phyloP scores from a whole-genome alignment of 1,140 invertebrate species.

The Tetramorium parvispinum region DNA sequence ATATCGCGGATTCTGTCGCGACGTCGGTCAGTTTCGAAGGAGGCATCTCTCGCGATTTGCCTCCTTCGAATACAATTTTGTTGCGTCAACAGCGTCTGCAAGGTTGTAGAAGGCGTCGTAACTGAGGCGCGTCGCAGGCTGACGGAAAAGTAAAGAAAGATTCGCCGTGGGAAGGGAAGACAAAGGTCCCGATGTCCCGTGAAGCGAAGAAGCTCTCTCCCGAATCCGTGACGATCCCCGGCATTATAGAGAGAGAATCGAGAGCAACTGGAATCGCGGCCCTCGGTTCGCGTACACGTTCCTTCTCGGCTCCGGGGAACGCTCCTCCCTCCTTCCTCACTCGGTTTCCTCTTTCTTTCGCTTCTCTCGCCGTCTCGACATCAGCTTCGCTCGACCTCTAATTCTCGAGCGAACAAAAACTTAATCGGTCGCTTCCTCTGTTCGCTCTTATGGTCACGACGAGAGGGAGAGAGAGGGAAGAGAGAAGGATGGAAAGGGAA shows the following conservation, averaged over 20 bases:
- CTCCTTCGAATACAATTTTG: neutral
- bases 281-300: conserved; percentile 2
- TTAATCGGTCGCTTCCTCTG: conserved; percentile 83
- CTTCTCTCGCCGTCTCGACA: conserved; percentile 48
- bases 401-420: conserved; percentile 82
- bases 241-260: conserved; percentile 61
- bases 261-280: conserved; percentile 63
- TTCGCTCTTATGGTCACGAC: conserved; percentile 59
- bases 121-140: neutral
- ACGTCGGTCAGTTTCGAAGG: neutral
- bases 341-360: conserved; percentile 36
- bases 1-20: neutral
- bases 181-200: conserved; percentile 49
- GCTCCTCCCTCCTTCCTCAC: conserved; percentile 42
- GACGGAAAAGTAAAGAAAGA: neutral
- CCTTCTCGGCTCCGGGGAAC: neutral
- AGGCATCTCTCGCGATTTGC: neutral
- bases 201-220: conserved; percentile 35
- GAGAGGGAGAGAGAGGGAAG: neutral
- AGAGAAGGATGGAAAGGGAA: neutral
- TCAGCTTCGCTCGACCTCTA: conserved; percentile 75
- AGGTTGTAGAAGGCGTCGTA: neutral
- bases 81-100: neutral
- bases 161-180: conserved; percentile 47
- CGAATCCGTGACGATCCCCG: conserved; percentile 66